These are phyloP conservation scores for Chironomus riparius DNA, from an alignment of 2,888 invertebrate genomes.

Conservation along the genomic window DNA sequence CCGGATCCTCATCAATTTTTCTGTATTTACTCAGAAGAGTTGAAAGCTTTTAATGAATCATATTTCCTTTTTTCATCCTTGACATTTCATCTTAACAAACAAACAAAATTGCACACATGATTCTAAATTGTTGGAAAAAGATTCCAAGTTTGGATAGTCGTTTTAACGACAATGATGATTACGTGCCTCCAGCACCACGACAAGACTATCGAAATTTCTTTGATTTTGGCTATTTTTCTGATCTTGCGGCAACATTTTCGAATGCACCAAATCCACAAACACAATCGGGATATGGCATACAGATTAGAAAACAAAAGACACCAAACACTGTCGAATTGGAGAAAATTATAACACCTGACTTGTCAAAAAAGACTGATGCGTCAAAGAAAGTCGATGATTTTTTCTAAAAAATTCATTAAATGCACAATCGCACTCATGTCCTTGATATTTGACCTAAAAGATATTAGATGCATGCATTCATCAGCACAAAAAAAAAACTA, in stretches of 20 bases:
- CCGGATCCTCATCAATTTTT: no score
- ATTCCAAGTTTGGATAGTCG: no score
- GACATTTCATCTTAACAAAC: no score
- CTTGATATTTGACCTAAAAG: no score
- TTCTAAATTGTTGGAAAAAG: no score
- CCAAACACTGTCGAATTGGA: neutral
- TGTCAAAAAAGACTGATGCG: neutral
- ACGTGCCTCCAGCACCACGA: neutral
- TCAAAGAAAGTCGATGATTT: neutral
- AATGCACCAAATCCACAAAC: conserved; percentile 17
- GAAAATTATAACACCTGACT: neutral
- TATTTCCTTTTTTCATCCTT: no score
- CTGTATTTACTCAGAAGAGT: no score
- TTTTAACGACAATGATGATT: neutral
- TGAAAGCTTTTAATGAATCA: no score
- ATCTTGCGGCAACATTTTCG: conserved; percentile 24
- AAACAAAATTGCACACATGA: no score
- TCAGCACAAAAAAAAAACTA: no score
- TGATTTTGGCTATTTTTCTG: conserved; percentile 28
- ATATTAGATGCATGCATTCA: no score
- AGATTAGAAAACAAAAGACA: neutral
- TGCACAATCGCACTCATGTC: no score
- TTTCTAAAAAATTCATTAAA: neutral
- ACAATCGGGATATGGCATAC: neutral
- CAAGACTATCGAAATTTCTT: conserved; percentile 28